Percentiles rank a stretch among this genome's conserved stretches.
Conservation (phyloP, 2,113 vertebrate genomes). For the Polypterus senegalus region DNA sequence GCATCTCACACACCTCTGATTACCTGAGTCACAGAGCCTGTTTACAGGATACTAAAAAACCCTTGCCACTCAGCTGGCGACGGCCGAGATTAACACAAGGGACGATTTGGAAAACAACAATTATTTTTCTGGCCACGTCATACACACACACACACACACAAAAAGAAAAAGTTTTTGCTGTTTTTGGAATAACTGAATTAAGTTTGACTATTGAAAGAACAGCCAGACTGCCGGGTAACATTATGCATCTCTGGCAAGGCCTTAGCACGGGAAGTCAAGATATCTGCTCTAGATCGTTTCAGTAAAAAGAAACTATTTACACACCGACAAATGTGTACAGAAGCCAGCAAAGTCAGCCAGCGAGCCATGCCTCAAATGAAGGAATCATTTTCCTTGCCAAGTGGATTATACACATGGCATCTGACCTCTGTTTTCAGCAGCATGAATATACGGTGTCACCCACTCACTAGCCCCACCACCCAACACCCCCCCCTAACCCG, state of each 20-base stretch:
- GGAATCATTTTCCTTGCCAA: too few relatives aligned
- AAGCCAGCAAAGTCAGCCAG: too few relatives aligned
- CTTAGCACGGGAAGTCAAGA: too few relatives aligned
- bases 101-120: constrained; percentile 19
- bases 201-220: constrained; percentile 33
- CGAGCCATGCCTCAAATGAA: too few relatives aligned
- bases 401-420: constrained; percentile 13
- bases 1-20: constrained; percentile 9
- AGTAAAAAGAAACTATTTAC: too few relatives aligned
- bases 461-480: too few relatives aligned
- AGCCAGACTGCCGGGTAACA: constrained; percentile 17
- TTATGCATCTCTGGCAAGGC: too few relatives aligned
- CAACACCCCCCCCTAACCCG: background rate
- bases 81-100: constrained; percentile 16
- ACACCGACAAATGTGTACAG: too few relatives aligned
- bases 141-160: background rate
- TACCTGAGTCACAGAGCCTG: constrained; percentile 13
- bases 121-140: constrained; percentile 16
- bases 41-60: constrained; percentile 9
- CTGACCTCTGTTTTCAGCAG: background rate
- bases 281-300: too few relatives aligned
- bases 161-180: constrained; percentile 17
- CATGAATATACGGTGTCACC: background rate
- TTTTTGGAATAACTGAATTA: constrained; percentile 28
- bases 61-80: constrained; percentile 19